Evolutionary conservation across 2,888 invertebrate genomes (phyloP), one percentile per base, ranked within the genome.

Genomic region (Aphidoletes aphidimyza): DNA sequence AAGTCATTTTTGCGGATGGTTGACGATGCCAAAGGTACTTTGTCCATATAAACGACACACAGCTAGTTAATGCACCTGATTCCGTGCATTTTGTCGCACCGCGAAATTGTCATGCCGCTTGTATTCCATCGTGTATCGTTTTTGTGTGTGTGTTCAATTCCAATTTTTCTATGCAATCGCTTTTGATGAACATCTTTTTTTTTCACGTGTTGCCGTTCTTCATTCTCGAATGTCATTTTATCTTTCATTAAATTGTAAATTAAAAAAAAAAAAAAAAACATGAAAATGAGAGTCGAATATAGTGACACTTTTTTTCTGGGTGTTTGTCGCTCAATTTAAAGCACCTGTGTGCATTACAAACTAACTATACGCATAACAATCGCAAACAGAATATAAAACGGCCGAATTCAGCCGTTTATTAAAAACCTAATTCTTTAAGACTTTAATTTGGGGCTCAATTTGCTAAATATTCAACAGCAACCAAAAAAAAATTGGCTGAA

Each of bases 181-280:
- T 54, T 22, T 26, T 26, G 54, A 26, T 11, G 54, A 54, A 54
- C 14, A 1, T 54, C 22, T 2, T 22, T 11, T 54, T 11, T 54
- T 26, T 22, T 47, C 47, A 9, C 47, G n/a, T n/a, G n/a, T n/a
- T n/a, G n/a, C n/a, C 42, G 6, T 14, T 42, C 42, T 42, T 14
- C 6, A 14, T 14, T 9, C 42, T 42, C 42, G 8, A 42, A 42
- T 42, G 6, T 42, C 26, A 54, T 54, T 54, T 8, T 54, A 54
- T 78, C 78, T 8, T 78, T 36, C 78, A 6, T 36, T 78, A 9
- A 36, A n/a, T n/a, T 78, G 78, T 78, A 34, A 78, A 78, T 78
- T 78, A 54, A 81, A 81, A 81, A 37, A 37, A n/a, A n/a, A n/a
- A n/a, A n/a, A n/a, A n/a, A n/a, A n/a, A n/a, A n/a, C n/a, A n/a